phyloP scores from a whole-genome alignment of 2,797 vertebrate species.

The Ataeniobius toweri region DNA sequence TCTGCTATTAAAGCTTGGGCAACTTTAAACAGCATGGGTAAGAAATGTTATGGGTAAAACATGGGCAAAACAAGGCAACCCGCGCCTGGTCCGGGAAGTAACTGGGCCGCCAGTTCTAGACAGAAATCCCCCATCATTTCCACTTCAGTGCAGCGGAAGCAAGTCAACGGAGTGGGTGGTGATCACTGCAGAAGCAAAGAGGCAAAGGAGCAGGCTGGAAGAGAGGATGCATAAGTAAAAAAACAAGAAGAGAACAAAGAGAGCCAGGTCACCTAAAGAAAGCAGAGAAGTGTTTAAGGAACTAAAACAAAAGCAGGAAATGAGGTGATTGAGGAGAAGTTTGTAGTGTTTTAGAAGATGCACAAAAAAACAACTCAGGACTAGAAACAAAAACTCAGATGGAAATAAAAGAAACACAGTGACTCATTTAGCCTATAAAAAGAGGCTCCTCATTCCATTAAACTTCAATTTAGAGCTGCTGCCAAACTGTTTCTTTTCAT shows the following conservation, averaged over 20 bases:
- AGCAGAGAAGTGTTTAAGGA: background rate
- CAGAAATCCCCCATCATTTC: constrained; percentile 48
- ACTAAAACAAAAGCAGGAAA: background rate
- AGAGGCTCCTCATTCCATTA: constrained; percentile 27
- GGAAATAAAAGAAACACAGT: background rate
- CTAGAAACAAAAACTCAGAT: background rate
- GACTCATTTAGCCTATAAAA: constrained; percentile 25
- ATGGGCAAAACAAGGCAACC: constrained; percentile 24
- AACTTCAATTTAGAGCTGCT: constrained; percentile 12
- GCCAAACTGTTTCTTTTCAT: background rate
- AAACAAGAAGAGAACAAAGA: constrained; percentile 19
- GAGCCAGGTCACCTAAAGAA: constrained; percentile 1
- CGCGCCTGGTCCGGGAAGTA: constrained; percentile 26
- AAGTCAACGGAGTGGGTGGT: constrained; percentile 55
- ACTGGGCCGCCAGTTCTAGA: constrained; percentile 45
- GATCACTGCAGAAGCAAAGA: constrained; percentile 38
- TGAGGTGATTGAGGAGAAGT: constrained; percentile 6
- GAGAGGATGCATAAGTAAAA: constrained; percentile 42
- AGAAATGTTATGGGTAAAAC: constrained; percentile 6
- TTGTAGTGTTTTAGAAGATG: background rate
- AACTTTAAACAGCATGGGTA: constrained; percentile 5
- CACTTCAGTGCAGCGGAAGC: constrained; percentile 35
- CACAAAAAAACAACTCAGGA: background rate
- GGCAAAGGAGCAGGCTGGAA: constrained; percentile 12
- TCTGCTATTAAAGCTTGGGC: background rate